Percentiles rank a stretch among this genome's conserved stretches.
Conservation (phyloP, 2,113 vertebrate species). For the Dicerorhinus sumatrensis region DNA sequence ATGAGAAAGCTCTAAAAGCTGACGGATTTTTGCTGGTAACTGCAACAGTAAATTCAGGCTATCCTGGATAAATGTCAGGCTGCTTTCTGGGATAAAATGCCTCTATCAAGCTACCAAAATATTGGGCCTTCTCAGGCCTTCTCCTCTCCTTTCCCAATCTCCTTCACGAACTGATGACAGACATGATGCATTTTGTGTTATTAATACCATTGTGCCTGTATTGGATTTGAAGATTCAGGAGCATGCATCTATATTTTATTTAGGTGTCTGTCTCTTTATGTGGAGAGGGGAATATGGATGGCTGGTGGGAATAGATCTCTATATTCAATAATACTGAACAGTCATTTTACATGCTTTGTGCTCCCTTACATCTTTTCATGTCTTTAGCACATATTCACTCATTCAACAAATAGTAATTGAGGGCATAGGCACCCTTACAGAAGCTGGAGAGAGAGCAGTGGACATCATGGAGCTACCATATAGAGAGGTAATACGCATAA, state of each 20-base stretch:
- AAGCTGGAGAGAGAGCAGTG: not conserved
- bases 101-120: slow-evolving; percentile 57
- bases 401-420: not conserved
- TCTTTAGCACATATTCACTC: not conserved
- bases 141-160: not conserved
- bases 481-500: not conserved
- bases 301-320: not conserved
- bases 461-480: not conserved
- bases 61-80: slow-evolving; percentile 41
- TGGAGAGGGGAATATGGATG: not conserved
- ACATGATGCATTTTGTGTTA: slow-evolving; percentile 19
- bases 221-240: not conserved
- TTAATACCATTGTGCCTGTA: slow-evolving; percentile 7
- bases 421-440: not conserved
- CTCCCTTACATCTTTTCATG: not conserved
- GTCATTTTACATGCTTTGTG: not conserved
- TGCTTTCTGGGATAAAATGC: slow-evolving; percentile 69
- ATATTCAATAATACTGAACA: not conserved
- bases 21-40: slow-evolving; percentile 63
- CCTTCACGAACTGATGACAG: slow-evolving; percentile 41
- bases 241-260: slow-evolving; percentile 60
- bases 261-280: not conserved
- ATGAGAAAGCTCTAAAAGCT: slow-evolving; percentile 68
- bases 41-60: slow-evolving; percentile 78
- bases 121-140: not conserved